Evolutionary conservation across 1,140 invertebrate species (phyloP).

Genomic region (Drosophila azteca): DNA sequence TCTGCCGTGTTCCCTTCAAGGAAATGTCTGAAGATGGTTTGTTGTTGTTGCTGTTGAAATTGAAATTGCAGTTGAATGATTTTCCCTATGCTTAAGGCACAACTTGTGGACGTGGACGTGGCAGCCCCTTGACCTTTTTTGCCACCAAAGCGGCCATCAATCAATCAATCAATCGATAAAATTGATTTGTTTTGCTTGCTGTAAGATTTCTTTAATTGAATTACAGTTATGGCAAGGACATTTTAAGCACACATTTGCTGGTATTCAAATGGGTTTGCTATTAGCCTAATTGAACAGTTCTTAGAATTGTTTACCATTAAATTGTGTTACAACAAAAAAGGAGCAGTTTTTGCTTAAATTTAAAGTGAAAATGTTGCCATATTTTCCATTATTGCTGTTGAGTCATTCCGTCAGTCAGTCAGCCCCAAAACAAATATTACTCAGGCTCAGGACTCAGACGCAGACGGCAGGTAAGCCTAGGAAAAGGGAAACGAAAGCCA

Average conservation of each 20-base stretch:
- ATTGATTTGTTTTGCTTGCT: constrained; percentile 1
- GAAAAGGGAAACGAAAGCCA: constrained; percentile 8
- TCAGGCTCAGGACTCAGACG: no score
- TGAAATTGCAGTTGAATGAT: constrained; percentile 59
- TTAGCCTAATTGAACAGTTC: no score
- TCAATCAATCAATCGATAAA: constrained; percentile 59
- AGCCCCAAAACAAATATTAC: no score
- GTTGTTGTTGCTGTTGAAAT: constrained; percentile 25
- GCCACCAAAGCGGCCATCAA: constrained; percentile 16
- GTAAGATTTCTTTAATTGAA: constrained; percentile 28
- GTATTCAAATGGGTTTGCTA: background rate
- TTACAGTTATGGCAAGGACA: background rate
- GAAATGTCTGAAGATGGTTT: constrained; percentile 30
- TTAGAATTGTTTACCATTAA: no score
- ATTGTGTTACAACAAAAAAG: no score
- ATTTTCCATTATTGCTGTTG: no score
- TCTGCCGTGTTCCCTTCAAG: background rate
- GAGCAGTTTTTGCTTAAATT: no score
- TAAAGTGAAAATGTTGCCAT: no score
- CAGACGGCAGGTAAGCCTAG: constrained; percentile 30
- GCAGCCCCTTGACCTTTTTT: constrained; percentile 24
- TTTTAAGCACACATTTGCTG: no score
- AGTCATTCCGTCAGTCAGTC: no score
- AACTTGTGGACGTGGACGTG: background rate
- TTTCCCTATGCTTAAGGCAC: constrained; percentile 35